These are phyloP conservation scores for Drosophila guanche DNA, from an alignment of 1,140 invertebrate genomes.

Conservation along the genomic window DNA sequence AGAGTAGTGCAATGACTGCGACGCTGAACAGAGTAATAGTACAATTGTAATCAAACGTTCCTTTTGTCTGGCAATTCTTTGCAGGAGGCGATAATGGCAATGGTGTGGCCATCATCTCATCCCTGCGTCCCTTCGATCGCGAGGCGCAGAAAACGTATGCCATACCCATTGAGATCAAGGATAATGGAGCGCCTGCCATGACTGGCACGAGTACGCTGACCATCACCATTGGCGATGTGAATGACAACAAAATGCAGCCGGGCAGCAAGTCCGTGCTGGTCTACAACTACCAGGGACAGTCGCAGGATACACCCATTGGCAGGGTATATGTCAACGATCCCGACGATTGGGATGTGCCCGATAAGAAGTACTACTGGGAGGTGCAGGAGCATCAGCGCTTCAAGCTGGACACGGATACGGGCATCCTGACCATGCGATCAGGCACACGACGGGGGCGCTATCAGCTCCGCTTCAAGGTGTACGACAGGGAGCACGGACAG, in stretches of 20 bases:
- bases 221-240: slow-evolving; percentile 88
- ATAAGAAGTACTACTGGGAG: slow-evolving; percentile 88
- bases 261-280: slow-evolving; percentile 89
- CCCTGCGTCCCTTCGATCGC: slow-evolving; percentile 87
- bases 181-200: slow-evolving; percentile 85
- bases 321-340: slow-evolving; percentile 88
- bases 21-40: too few relatives aligned
- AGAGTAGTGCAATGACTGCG: too few relatives aligned
- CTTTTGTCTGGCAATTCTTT: slow-evolving; percentile 6
- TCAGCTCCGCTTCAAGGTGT: slow-evolving; percentile 86
- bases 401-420: slow-evolving; percentile 86
- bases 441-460: slow-evolving; percentile 86
- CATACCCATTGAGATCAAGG: slow-evolving; percentile 87
- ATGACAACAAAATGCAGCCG: slow-evolving; percentile 89
- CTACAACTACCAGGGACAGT: slow-evolving; percentile 88
- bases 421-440: slow-evolving; percentile 87
- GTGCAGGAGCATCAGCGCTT: slow-evolving; percentile 85
- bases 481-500: slow-evolving; percentile 86
- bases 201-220: slow-evolving; percentile 88
- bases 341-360: slow-evolving; percentile 89
- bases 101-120: slow-evolving; percentile 86
- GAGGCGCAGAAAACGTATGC: slow-evolving; percentile 87
- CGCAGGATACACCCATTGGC: slow-evolving; percentile 87
- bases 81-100: slow-evolving; percentile 86
- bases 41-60: too few relatives aligned